phyloP scores from a whole-genome alignment of 2,113 vertebrate genomes.

The Condylura cristata region DNA sequence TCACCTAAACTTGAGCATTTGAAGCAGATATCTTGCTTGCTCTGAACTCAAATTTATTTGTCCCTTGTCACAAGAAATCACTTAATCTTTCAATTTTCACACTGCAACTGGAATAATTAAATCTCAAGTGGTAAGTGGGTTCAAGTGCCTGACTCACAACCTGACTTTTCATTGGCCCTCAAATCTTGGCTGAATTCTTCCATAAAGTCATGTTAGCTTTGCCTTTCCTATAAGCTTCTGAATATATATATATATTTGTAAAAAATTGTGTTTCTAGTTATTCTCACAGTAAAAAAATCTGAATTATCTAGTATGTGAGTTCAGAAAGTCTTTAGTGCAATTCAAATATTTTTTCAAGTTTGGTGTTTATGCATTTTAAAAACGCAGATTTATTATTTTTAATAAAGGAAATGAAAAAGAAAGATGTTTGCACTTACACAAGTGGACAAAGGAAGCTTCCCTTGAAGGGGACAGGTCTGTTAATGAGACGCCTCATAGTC shows the following conservation, averaged over 20 bases:
- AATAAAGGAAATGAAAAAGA: no score
- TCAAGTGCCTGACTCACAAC: neutral
- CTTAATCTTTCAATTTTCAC: neutral
- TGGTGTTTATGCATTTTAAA: no score
- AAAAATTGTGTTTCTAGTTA: neutral
- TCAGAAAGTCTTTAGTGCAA: neutral
- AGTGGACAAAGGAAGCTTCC: no score
- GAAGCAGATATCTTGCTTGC: neutral
- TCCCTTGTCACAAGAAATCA: fast-evolving
- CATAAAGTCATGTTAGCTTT: neutral
- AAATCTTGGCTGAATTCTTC: neutral
- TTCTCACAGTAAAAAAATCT: neutral
- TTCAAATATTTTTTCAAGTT: neutral
- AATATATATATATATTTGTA: neutral
- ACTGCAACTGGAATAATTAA: neutral
- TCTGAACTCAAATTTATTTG: neutral
- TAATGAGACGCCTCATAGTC: no score
- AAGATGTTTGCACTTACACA: no score
- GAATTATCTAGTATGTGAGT: neutral
- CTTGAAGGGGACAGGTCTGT: no score
- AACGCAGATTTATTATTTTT: no score
- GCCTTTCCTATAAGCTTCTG: neutral
- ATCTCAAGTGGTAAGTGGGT: neutral
- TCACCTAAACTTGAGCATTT: neutral
- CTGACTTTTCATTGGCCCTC: neutral